Evolutionary conservation across 2,797 vertebrate genomes (phyloP), one percentile per base, ranked within the genome.

Genomic region (Xyrichtys novacula): DNA sequence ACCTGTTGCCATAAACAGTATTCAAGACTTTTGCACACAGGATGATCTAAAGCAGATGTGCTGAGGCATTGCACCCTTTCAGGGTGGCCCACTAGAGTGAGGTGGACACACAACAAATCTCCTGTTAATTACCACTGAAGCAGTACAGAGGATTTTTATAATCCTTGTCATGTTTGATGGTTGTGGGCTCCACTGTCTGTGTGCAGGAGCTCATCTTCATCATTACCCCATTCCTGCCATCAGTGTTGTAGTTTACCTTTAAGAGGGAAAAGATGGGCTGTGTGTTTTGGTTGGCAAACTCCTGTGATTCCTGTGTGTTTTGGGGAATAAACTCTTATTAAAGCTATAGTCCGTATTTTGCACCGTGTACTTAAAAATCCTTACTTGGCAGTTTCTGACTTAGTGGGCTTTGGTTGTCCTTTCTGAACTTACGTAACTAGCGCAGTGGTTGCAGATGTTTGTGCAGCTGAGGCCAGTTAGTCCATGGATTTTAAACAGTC

Each of bases 41-140:
- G 32, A 74, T 74, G 84, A 83, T 83, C 42, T 48, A 29, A 47
- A 80, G 60, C 81, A 80, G 78, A 65, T 68, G 49, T 71, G 61
- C 68, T 71, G 49, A 82, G 32, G 72, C 65, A 14, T 54, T 6
- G 3, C 47, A 32, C 14, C 1, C 66, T 52, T 22, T 8, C 65
- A 63, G 60, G 72, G 76, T 83, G 78, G 80, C 50, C 65, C 44
- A 25, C 70, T 48, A 26, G 7, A 11, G 59, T 40, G 50, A 9
- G n/a, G 55, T 43, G 38, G 65, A 56, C 68, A 69, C 57, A 79
- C 70, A 78, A 60, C 69, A 78, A 50, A 71, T 52, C 62, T 54
- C 20, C 29, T 26, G 36, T 16, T 84, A 57, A 86, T 90, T 78
- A 60, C 40, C 49, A 34, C 28, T 80, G 70, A 74, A 69, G 53